A percentile compares a stretch with the other conserved stretches of the same genome.
These are phyloP conservation scores for Microtus pennsylvanicus DNA, from an alignment of 2,113 vertebrate genomes.

Conservation along the genomic window DNA sequence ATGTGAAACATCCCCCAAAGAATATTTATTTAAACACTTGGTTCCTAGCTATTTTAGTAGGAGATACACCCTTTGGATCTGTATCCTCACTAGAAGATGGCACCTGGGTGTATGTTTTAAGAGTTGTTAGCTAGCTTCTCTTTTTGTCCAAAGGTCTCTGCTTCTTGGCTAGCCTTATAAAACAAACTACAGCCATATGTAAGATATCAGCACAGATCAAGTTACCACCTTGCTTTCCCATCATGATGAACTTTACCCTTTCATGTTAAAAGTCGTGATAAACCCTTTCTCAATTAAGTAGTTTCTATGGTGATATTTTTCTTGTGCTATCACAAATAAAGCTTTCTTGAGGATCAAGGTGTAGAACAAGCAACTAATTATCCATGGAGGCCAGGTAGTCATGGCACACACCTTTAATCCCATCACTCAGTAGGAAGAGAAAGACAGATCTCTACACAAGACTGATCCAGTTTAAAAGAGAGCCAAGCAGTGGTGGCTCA, in stretches of 20 bases:
- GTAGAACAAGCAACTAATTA: no score
- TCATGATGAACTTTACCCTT: background rate
- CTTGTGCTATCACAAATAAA: no score
- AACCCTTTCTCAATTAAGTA: background rate
- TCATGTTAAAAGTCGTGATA: background rate
- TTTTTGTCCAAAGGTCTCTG: background rate
- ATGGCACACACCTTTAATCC: no score
- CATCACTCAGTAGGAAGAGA: no score
- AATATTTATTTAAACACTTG: background rate
- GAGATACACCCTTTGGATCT: background rate
- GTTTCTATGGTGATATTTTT: background rate
- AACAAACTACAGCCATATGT: background rate
- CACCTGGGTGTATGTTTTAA: rapidly evolving
- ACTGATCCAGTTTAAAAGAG: no score
- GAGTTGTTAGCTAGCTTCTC: background rate
- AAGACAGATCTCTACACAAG: no score
- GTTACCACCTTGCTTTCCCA: background rate
- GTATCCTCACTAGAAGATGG: background rate
- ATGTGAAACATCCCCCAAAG: background rate
- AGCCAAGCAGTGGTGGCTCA: no score
- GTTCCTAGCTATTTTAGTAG: background rate
- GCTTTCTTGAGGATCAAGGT: no score
- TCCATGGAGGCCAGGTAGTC: no score
- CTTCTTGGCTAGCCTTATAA: background rate
- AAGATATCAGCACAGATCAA: no score